Conservation (phyloP, 2,797 vertebrate species). For the Loriculus beryllinus region DNA sequence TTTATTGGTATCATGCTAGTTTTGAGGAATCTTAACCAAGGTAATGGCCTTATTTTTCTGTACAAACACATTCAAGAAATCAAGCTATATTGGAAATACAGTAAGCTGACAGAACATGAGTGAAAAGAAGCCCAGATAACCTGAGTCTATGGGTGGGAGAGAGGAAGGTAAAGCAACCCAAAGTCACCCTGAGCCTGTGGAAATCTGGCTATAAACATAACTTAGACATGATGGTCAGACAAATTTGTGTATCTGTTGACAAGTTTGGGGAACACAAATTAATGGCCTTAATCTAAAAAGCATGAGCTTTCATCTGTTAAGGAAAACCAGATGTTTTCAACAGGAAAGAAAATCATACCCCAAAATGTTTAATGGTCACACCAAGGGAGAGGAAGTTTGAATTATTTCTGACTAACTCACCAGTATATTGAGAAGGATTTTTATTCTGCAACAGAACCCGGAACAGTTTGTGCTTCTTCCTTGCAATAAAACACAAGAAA, state of each 20-base stretch:
- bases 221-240: neutral
- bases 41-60: neutral
- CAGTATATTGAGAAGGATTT: neutral
- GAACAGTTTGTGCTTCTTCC: constrained; percentile 3
- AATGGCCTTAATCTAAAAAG: neutral
- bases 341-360: neutral
- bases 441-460: neutral
- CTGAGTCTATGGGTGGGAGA: neutral
- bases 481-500: constrained; percentile 12
- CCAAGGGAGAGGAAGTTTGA: neutral
- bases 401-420: neutral
- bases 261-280: neutral
- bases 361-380: neutral
- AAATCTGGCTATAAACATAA: neutral
- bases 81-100: neutral
- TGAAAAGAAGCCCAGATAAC: neutral
- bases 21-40: neutral
- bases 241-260: neutral
- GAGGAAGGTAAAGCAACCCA: neutral
- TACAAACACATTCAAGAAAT: neutral
- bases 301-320: neutral
- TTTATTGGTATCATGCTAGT: neutral
- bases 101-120: neutral
- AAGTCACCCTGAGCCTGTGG: neutral
- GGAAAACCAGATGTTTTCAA: neutral